These are phyloP conservation scores for Burhinus oedicnemus DNA, from an alignment of 2,113 vertebrate genomes.

Conservation along the genomic window DNA sequence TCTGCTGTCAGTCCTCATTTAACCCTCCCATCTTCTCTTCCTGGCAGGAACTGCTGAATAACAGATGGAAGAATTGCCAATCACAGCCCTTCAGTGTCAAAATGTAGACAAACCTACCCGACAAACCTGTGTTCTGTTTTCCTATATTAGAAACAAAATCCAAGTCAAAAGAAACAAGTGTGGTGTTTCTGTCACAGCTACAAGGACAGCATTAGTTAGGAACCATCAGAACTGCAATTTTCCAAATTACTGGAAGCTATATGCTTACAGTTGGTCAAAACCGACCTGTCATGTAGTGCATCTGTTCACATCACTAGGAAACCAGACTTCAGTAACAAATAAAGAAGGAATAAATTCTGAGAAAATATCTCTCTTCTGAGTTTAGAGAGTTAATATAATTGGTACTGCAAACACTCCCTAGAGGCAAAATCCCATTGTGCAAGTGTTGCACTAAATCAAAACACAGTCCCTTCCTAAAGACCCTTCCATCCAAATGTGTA, in stretches of 20 bases:
- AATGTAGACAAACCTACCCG: background rate
- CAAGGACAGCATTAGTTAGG: background rate
- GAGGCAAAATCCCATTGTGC: background rate
- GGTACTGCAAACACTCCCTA: background rate
- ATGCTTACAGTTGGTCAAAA: background rate
- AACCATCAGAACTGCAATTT: background rate
- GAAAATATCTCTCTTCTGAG: background rate
- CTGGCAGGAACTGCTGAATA: background rate
- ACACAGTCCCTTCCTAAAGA: background rate
- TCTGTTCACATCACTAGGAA: background rate
- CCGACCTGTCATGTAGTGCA: background rate
- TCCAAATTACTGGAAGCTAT: background rate
- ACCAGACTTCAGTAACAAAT: background rate
- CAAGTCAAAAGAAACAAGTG: background rate
- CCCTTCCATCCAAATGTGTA: background rate
- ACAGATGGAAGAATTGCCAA: constrained; percentile 10
- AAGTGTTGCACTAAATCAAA: background rate
- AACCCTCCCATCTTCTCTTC: background rate
- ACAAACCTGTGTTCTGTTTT: constrained; percentile 1
- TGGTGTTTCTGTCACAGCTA: background rate
- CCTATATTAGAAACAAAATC: background rate
- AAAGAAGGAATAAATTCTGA: background rate
- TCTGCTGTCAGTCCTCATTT: background rate
- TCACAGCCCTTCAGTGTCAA: background rate
- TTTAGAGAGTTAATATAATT: background rate